Evolutionary conservation across 2,888 invertebrate genomes (phyloP), one percentile per base, ranked within the genome.

Genomic region (Pelosia muscerda): DNA sequence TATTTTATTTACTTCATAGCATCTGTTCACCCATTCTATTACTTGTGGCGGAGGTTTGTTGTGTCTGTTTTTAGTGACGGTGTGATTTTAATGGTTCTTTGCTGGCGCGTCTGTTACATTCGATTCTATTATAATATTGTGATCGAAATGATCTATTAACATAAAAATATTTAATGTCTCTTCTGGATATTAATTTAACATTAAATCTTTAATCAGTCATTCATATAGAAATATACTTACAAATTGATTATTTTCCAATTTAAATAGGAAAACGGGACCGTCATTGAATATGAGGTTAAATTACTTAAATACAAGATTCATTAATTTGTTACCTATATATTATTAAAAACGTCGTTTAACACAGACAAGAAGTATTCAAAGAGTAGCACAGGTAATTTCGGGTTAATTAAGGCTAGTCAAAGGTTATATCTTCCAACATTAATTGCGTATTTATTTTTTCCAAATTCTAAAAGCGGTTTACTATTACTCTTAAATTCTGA

Each of bases 41-140:
- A 77, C 81, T 86, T 88, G 86, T 78, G 81, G 72, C 74, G 75
- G 81, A 92, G 93, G 92, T 93, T 93, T 87, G 92, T 93, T 90
- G 92, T 93, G 92, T 87, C 80, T 85, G 76, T 85, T 84, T 79
- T 72, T 85, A 91, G 93, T 94, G 94, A 82, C 82, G 81, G 75
- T 85, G 93, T 92, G 92, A 85, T 89, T 89, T 88, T 88, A 84
- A 86, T 86, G 89, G 88, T 88, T 90, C 85, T 81, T 84, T 78
- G 75, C 28, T 64, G 68, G 61, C 67, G 59, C 66, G 66, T 69
- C 59, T 69, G 66, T 70, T 75, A 69, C 75, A 60, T 62, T 65
- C 25, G 9, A n/a, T 49, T 38, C 15, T 38, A 38, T 38, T 38
- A 34, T 42, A n/a, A 34, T 42, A n/a, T 49, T n/a, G n/a, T 49